Evolutionary conservation across 2,888 invertebrate genomes (phyloP), one percentile per base, ranked within the genome.

Genomic region (Prenolepis imparis): DNA sequence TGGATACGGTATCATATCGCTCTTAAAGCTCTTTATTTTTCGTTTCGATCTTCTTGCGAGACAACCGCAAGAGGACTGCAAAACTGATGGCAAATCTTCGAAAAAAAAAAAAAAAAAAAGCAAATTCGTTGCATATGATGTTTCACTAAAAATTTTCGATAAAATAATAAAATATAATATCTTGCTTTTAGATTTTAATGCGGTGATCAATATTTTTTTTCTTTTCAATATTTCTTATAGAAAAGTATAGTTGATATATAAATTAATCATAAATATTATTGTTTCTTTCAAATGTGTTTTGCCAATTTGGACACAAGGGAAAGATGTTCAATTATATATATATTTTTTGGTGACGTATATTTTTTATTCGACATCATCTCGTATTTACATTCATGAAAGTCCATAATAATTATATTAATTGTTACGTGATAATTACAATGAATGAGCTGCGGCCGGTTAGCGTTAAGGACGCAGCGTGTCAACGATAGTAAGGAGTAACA

Each of bases 401-500:
- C 72, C 86, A 89, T 89, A 86, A 90, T 92, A 92, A 91, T 93
- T 90, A 92, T 91, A 91, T 92, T 92, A 93, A 90, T 93, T 83
- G 89, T 92, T 93, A 93, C 88, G 91, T 91, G 89, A 91, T 93
- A 94, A 94, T 94, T 94, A 94, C 94, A 94, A 92, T 92, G 91
- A 92, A 92, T 91, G 88, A 52, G 52, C 52, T 83, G 85, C 84
- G 83, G 84, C 84, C 84, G 66, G 41, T 80, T 70, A 70, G 70
- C 61, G 82, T 75, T 86, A 70, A 21, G 48, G 67, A 86, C 78
- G 82, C 90, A 64, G 81, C 88, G 70, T 70, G 75, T 89, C 88
- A 90, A 90, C 87, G 89, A 84, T 86, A 90, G 86, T 90, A 90
- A 89, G 85, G 90, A 87, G 85, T 90, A 90, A 90, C 89, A 87